Evolutionary conservation across 2,888 invertebrate species (phyloP).

Genomic region (Nymphalis c-album): DNA sequence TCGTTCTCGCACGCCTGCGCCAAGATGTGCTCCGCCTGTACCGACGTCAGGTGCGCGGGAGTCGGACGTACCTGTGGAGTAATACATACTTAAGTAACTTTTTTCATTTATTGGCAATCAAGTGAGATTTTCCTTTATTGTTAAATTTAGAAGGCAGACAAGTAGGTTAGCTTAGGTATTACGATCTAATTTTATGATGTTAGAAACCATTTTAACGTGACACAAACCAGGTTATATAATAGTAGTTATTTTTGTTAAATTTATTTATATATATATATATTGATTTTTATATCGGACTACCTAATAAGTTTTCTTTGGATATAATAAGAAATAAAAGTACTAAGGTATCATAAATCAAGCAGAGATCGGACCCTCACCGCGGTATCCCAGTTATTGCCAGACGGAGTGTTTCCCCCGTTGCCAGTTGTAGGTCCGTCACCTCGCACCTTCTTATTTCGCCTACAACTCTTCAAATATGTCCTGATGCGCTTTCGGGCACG

Average conservation of each 20-base stretch:
- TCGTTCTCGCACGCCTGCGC: slow-evolving; percentile 98
- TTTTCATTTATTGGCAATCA: slow-evolving; percentile 1
- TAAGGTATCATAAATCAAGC: slow-evolving; percentile 44
- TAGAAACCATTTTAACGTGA: too few relatives aligned
- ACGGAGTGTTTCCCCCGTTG: slow-evolving; percentile 62
- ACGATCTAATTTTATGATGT: too few relatives aligned
- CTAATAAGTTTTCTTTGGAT: not conserved
- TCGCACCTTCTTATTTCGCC: slow-evolving; percentile 95
- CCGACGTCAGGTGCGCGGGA: slow-evolving; percentile 97
- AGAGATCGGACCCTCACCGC: slow-evolving; percentile 85
- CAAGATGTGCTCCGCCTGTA: slow-evolving; percentile 97
- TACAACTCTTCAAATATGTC: slow-evolving; percentile 97
- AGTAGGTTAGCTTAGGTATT: too few relatives aligned
- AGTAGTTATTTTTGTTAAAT: too few relatives aligned
- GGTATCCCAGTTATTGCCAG: slow-evolving; percentile 89
- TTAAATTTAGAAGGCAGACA: too few relatives aligned
- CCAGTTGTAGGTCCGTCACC: slow-evolving; percentile 83
- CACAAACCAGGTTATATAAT: too few relatives aligned
- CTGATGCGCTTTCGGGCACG: slow-evolving; percentile 96
- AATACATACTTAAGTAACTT: not conserved
- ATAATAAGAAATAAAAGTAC: slow-evolving; percentile 29
- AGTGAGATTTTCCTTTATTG: too few relatives aligned
- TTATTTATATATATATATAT: too few relatives aligned
- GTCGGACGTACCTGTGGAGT: slow-evolving; percentile 91
- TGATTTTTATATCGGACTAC: too few relatives aligned